phyloP scores from a whole-genome alignment of 2,113 vertebrate genomes.

The Corythornis cristatus region DNA sequence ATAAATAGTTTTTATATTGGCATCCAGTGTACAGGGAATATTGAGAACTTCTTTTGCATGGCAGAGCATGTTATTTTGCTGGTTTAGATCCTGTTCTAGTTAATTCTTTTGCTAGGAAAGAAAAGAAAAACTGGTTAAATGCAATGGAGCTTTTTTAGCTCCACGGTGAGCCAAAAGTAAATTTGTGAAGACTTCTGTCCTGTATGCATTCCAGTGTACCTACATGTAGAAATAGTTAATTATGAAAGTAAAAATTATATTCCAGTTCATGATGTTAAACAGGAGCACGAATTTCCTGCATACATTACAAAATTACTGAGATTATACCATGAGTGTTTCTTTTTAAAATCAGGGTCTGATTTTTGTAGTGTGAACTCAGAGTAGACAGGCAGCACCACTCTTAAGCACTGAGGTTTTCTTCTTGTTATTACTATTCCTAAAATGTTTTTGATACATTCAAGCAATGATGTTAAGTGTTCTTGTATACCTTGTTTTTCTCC shows the following conservation, averaged over 20 bases:
- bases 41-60: conserved; percentile 23
- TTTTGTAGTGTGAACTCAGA: neutral
- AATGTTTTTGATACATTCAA: neutral
- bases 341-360: neutral
- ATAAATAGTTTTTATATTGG: neutral
- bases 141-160: neutral
- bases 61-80: conserved; percentile 45
- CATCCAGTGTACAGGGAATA: neutral
- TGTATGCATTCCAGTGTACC: conserved; percentile 67
- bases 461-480: neutral
- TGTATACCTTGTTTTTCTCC: neutral
- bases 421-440: neutral
- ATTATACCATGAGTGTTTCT: neutral
- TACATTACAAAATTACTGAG: neutral
- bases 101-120: neutral
- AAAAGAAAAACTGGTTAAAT: neutral
- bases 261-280: neutral
- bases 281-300: neutral
- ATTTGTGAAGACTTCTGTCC: conserved; percentile 16
- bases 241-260: neutral
- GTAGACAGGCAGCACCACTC: neutral
- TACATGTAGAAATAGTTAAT: neutral
- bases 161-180: neutral
- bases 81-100: neutral
- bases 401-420: neutral